Conservation (phyloP, 2,888 invertebrate species). For the Mesorhabditis spiculigera region DNA sequence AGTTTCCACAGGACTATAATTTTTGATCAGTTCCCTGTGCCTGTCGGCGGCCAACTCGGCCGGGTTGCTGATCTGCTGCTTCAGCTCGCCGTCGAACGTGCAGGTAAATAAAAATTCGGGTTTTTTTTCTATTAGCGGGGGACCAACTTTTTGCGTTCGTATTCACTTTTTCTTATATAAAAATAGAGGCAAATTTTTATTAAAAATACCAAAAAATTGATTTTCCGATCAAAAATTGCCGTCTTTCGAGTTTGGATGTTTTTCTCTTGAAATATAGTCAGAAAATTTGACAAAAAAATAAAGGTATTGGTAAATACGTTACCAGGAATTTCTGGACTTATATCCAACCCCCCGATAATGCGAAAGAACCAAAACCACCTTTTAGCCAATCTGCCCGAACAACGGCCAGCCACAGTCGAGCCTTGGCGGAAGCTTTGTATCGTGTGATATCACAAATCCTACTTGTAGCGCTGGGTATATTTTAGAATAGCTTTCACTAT, state of each 20-base stretch:
- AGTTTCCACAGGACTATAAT: neutral
- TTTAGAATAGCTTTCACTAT: neutral
- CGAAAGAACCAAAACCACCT: neutral
- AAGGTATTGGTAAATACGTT: too few species aligned
- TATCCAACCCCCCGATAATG: too few species aligned
- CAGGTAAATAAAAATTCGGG: neutral
- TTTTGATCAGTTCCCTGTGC: slow-evolving; percentile 24
- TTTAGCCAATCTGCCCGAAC: slow-evolving; percentile 45
- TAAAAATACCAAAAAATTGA: too few species aligned
- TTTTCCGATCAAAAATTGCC: too few species aligned
- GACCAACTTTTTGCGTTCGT: too few species aligned
- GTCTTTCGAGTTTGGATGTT: too few species aligned
- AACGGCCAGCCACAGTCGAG: slow-evolving; percentile 42
- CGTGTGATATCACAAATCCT: slow-evolving; percentile 35
- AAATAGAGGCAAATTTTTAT: too few species aligned
- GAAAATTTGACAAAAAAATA: too few species aligned
- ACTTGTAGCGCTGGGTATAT: slow-evolving; percentile 32
- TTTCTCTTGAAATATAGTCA: too few species aligned
- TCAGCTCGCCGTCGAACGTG: slow-evolving; percentile 7
- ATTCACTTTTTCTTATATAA: too few species aligned
- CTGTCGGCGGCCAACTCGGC: slow-evolving; percentile 29
- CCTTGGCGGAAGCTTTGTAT: slow-evolving; percentile 27
- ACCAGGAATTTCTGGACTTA: too few species aligned
- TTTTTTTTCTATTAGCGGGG: too few species aligned
- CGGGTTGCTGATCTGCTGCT: slow-evolving; percentile 43